A percentile compares a stretch with the other conserved stretches of the same genome.
These are phyloP conservation scores for Leuctra nigra DNA, from an alignment of 2,888 invertebrate genomes.

Conservation along the genomic window DNA sequence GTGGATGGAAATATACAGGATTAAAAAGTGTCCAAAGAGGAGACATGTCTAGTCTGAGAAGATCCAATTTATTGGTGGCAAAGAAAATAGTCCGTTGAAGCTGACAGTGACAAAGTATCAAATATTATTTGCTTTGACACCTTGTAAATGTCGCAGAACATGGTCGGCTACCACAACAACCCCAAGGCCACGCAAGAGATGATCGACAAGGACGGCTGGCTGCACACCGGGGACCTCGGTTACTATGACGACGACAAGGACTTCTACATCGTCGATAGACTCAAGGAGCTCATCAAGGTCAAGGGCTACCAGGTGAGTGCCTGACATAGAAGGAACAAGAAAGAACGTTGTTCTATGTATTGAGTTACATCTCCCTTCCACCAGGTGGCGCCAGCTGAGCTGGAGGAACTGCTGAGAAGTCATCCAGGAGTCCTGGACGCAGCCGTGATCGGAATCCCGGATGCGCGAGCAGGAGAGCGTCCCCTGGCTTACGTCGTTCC, in stretches of 20 bases:
- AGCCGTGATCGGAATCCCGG: slow-evolving; percentile 44
- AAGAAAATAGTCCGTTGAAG: no score
- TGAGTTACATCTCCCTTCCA: neutral
- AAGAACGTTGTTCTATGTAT: neutral
- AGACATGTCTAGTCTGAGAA: no score
- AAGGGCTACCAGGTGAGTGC: slow-evolving; percentile 49
- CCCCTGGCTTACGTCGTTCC: slow-evolving; percentile 41
- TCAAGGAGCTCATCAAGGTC: slow-evolving; percentile 68
- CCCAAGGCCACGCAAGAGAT: slow-evolving; percentile 65
- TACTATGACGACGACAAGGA: slow-evolving; percentile 67
- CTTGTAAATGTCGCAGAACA: slow-evolving; percentile 46
- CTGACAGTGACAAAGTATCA: no score
- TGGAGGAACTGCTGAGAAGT: slow-evolving; percentile 43
- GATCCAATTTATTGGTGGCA: no score
- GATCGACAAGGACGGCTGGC: slow-evolving; percentile 70
- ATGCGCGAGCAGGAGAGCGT: slow-evolving; percentile 40
- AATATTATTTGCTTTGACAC: no score
- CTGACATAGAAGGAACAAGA: neutral
- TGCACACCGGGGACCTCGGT: slow-evolving; percentile 72
- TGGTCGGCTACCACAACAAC: slow-evolving; percentile 75
- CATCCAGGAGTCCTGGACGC: slow-evolving; percentile 43
- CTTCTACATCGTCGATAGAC: slow-evolving; percentile 69
- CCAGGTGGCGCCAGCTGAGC: slow-evolving; percentile 49
- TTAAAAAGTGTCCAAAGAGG: no score
- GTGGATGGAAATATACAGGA: no score